These are phyloP conservation scores for Heliangelus exortis DNA, from an alignment of 2,797 vertebrate genomes.

Conservation along the genomic window DNA sequence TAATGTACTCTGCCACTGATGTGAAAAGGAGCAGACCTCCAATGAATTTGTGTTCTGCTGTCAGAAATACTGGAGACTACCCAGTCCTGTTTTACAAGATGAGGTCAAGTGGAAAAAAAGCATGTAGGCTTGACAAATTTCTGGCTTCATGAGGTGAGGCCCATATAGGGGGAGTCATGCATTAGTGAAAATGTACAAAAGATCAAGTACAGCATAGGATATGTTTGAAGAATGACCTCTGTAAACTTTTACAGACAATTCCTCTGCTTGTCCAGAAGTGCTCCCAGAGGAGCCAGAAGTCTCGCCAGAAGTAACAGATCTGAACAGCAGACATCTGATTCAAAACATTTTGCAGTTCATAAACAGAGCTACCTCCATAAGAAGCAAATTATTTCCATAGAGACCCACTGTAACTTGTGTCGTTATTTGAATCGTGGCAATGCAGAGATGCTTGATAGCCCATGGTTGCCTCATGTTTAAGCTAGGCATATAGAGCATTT, in stretches of 20 bases:
- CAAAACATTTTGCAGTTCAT: constrained; percentile 53
- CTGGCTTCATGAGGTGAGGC: not conserved
- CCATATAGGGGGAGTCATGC: not conserved
- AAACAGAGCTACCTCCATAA: constrained; percentile 5
- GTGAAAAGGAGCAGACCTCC: not conserved
- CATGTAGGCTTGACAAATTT: not conserved
- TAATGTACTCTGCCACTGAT: not conserved
- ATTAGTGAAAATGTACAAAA: constrained; percentile 11
- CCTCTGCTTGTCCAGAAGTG: not conserved
- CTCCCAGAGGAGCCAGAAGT: not conserved
- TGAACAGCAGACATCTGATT: constrained; percentile 46
- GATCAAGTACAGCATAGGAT: not conserved
- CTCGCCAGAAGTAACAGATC: constrained; percentile 48
- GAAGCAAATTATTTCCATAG: not conserved
- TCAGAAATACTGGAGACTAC: not conserved
- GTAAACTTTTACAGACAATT: constrained; percentile 41
- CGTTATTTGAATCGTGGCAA: not conserved
- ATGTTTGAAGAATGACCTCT: constrained; percentile 24
- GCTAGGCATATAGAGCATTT: not conserved
- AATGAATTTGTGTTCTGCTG: not conserved
- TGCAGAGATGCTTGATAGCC: not conserved
- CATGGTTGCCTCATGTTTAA: not conserved
- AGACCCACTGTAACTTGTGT: not conserved
- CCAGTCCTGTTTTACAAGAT: not conserved
- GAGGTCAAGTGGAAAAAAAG: not conserved